Base-by-base conservation (phyloP, 2,797 vertebrate species). In the Spheniscus humboldti region DNA sequence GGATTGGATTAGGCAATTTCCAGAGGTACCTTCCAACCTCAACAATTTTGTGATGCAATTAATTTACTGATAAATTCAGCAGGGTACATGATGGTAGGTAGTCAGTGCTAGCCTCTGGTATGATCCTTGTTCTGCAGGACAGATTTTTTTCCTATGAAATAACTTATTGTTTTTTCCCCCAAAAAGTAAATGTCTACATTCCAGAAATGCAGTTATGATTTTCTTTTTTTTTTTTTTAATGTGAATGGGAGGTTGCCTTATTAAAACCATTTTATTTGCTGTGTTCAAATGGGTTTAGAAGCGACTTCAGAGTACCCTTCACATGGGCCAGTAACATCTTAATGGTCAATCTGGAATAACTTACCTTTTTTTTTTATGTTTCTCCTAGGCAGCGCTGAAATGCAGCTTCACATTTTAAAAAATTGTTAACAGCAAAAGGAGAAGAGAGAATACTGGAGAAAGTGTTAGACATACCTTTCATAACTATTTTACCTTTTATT, bases 121-220 rank as follows among this genome's bases (percentile, higher is more conserved):
- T n/a, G 3, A 11, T 82, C 6, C 4, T 74, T 63, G 12, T 41
- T 85, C 13, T 3, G 6, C 12, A 43, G 39, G 18, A 75, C 5
- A 43, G 4, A 37, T 13, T 7, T 56, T 39, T 56, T 60, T 18
- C 35, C 13, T n/a, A 6, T 59, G 6, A 84, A 64, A 72, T 53
- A 11, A 25, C 7, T 78, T 59, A 20, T 10, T 28, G 18, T 11
- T 12, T 9, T 19, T 8, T 1, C 4, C 11, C 10, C 0, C 19
- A 14, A 11, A 71, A 48, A 8, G 2, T 50, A 85, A 63, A 75
- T 28, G 6, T n/a, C 57, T 2, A 6, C 8, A 37, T 62, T 66
- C 25, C 2, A 67, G 47, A 92, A 53, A 45, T 1, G 1, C 13
- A 56, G 23, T 25, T 57, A 3, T 14, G n/a, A 25, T 27, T 2